Conservation (phyloP, 2,888 invertebrate genomes). For the Xestia ashworthii region DNA sequence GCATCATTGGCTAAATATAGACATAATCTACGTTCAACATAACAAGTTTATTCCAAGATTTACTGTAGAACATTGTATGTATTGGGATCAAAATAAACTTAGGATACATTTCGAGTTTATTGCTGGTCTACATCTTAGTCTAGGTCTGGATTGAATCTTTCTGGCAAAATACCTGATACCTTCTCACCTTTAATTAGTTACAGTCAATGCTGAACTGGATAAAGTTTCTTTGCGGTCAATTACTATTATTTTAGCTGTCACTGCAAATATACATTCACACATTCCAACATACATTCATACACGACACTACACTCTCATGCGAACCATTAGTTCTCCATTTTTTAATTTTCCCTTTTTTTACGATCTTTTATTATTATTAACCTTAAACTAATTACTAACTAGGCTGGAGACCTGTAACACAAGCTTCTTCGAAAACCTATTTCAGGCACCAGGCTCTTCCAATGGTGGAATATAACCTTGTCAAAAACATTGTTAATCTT, state of each 20-base stretch:
- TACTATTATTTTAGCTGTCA: background rate
- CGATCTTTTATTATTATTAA: too few species aligned
- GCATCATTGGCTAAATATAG: conserved; percentile 63
- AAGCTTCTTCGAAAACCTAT: too few species aligned
- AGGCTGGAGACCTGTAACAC: too few species aligned
- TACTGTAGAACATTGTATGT: conserved; percentile 41
- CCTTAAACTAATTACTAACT: too few species aligned
- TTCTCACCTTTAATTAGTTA: background rate
- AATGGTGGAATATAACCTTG: too few species aligned
- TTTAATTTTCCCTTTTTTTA: too few species aligned
- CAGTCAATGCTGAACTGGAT: background rate
- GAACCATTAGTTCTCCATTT: too few species aligned
- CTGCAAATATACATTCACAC: too few species aligned
- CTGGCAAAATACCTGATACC: background rate
- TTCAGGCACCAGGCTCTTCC: too few species aligned
- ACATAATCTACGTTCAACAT: conserved; percentile 49
- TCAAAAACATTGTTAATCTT: too few species aligned
- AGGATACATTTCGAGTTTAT: conserved; percentile 37
- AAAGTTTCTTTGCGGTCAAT: background rate
- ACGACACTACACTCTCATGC: too few species aligned
- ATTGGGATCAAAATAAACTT: conserved; percentile 50
- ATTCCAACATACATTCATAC: too few species aligned
- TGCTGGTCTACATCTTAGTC: conserved; percentile 23
- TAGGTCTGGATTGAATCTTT: conserved; percentile 19
- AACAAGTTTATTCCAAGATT: conserved; percentile 45